Evolutionary conservation across 2,797 vertebrate species (phyloP), one percentile per base, ranked within the genome.

Genomic region (Pangasius mekongensis): DNA sequence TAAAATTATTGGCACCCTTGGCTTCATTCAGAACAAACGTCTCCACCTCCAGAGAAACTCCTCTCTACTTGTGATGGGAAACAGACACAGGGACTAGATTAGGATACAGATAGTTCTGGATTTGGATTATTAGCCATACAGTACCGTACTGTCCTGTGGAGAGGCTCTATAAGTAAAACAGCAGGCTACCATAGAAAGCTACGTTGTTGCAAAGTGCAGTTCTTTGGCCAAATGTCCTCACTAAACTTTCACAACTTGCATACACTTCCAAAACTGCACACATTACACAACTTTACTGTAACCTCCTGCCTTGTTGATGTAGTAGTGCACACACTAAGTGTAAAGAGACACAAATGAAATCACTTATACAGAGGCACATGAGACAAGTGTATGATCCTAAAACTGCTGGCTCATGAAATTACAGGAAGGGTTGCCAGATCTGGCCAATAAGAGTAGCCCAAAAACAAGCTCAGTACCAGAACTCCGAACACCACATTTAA

Each of bases 171-270:
- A 76, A 76, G 10, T 27, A n/a, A 52, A 76, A n/a, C 73, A 13
- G 43, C 43, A 49, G 11, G 74, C n/a, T 56, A 56, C 18, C 20
- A 43, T 60, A 81, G 30, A 36, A 36, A 27, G 56, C 33, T 24
- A 3, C 36, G 3, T 64, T 83, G 58, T 83, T 64, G 13, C 58
- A 62, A 36, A n/a, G 58, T n/a, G 36, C 80, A 43, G 56, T 82
- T 62, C 20, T 62, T 16, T 13, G 56, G 58, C 56, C 56, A 39
- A 36, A 82, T 64, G 80, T 47, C 39, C 36, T 66, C 81, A 20
- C 24, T 83, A n/a, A 64, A 47, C 36, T 64, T 64, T 83, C 80
- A 43, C 80, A 47, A 83, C 81, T 47, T 66, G 60, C 60, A 66
- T 66, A n/a, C 47, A n/a, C 47, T 27, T 82, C 81, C 27, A 82